A percentile compares a stretch with the other conserved stretches of the same genome.
These are phyloP conservation scores for Lutjanus campechanus DNA, from an alignment of 2,797 vertebrate species.

Conservation along the genomic window DNA sequence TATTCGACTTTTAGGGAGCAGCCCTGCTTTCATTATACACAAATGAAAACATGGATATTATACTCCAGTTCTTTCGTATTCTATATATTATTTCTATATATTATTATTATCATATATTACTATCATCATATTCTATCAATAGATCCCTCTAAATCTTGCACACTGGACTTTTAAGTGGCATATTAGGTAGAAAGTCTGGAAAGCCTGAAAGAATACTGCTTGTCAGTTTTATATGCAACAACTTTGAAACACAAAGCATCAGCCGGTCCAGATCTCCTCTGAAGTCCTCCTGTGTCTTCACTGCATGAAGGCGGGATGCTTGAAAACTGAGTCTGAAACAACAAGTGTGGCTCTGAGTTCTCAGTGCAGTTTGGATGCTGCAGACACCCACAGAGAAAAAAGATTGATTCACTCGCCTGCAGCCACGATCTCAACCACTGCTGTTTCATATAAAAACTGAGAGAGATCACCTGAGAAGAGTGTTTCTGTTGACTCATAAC, in stretches of 20 bases:
- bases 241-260: neutral
- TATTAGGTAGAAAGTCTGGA: neutral
- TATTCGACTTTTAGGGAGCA: too few species aligned
- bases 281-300: neutral
- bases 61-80: too few species aligned
- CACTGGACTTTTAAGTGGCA: neutral
- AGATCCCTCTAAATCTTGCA: too few species aligned
- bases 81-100: too few species aligned
- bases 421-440: neutral
- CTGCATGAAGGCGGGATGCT: neutral
- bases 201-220: neutral
- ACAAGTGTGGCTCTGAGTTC: neutral
- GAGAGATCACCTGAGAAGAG: neutral
- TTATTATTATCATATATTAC: too few species aligned
- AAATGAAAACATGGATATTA: too few species aligned
- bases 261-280: neutral
- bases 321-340: neutral
- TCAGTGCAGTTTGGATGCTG: neutral
- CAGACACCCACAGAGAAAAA: neutral
- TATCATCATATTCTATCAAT: too few species aligned
- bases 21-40: too few species aligned
- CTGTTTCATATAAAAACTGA: neutral
- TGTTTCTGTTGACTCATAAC: conserved; percentile 13
- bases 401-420: neutral
- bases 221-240: neutral